A percentile compares a stretch with the other conserved stretches of the same genome.
phyloP scores from a whole-genome alignment of 2,797 vertebrate species.

The Peromyscus attwateri region DNA sequence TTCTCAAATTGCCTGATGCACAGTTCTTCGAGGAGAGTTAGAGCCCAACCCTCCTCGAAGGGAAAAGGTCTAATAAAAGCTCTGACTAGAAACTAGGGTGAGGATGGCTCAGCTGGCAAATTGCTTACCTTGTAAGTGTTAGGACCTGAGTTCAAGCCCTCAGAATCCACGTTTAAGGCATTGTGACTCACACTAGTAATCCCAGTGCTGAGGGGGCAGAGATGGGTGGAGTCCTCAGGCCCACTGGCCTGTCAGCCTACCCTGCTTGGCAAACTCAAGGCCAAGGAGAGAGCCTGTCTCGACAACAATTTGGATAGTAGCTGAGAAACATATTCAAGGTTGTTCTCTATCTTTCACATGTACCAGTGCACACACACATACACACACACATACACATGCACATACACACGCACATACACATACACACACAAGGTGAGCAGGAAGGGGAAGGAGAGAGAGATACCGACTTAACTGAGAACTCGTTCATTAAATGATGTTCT shows the following conservation, averaged over 20 bases:
- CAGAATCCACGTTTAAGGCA: neutral
- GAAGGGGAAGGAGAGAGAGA: neutral
- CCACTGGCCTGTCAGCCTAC: neutral
- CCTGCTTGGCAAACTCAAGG: neutral
- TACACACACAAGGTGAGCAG: fast-evolving
- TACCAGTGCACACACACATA: too few species aligned
- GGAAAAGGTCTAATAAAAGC: neutral
- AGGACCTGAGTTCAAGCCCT: neutral
- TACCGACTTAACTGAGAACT: neutral
- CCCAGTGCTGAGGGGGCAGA: neutral
- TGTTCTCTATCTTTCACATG: neutral
- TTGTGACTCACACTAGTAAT: neutral
- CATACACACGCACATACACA: neutral
- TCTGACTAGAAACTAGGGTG: neutral
- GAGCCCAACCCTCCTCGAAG: neutral
- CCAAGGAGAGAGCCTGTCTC: neutral
- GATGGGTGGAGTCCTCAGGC: neutral
- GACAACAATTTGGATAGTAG: neutral
- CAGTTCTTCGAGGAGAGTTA: neutral
- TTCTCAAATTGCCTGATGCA: neutral
- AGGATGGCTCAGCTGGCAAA: neutral
- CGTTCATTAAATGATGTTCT: neutral
- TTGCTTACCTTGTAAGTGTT: neutral
- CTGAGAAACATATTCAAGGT: neutral
- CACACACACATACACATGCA: neutral